phyloP scores from a whole-genome alignment of 1,140 invertebrate species.

The Epicauta chinensis region DNA sequence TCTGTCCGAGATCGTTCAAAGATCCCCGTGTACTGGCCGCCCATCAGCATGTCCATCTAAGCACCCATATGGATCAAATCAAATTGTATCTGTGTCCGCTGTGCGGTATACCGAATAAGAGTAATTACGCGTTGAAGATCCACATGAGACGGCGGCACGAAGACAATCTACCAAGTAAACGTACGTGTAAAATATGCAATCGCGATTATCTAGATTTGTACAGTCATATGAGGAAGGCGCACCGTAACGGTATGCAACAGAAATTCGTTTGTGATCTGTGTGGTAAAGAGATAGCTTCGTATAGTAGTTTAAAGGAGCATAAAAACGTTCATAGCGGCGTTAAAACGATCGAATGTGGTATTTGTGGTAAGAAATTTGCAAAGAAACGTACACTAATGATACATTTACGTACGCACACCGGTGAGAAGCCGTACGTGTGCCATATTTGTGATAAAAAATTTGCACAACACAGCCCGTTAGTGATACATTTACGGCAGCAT shows the following conservation, averaged over 20 bases:
- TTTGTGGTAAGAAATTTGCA: conserved; percentile 1
- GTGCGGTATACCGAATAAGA: conserved; percentile 48
- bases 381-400: neutral
- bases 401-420: conserved; percentile 43
- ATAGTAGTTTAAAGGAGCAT: neutral
- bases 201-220: too few species aligned
- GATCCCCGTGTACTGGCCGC: conserved; percentile 50
- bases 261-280: conserved; percentile 6
- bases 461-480: neutral
- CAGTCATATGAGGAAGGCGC: neutral
- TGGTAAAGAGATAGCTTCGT: conserved; percentile 3
- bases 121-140: conserved; percentile 41
- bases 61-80: conserved; percentile 32
- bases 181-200: too few species aligned
- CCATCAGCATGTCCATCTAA: conserved; percentile 51
- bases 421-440: conserved; percentile 37
- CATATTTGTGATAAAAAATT: conserved; percentile 22
- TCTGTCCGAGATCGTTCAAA: conserved; percentile 48
- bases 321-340: neutral
- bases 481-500: neutral
- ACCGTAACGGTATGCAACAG: neutral
- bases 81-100: conserved; percentile 45
- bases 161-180: too few species aligned
- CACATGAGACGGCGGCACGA: too few species aligned
- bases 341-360: neutral